Conservation (phyloP, 2,797 vertebrate species). For the Saxicola maurus region DNA sequence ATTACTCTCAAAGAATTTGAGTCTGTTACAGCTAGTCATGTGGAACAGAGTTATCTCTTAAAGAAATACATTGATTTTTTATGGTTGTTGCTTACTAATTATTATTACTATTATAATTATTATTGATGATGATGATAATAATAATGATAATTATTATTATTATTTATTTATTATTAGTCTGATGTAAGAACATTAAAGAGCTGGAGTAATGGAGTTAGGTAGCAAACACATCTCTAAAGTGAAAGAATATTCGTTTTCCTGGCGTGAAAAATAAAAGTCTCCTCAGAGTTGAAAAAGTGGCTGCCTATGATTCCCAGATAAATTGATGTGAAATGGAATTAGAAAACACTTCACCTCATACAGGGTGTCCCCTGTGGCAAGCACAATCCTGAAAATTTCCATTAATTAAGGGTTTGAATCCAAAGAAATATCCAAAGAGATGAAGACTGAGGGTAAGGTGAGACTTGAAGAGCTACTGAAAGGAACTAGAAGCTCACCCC, state of each 20-base stretch:
- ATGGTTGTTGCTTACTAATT: neutral
- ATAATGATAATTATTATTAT: no score
- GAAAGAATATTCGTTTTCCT: neutral
- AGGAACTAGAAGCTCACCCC: neutral
- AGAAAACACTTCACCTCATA: neutral
- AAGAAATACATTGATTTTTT: neutral
- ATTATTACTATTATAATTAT: neutral
- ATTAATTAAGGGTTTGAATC: neutral
- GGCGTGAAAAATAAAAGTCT: neutral
- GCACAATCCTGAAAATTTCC: neutral
- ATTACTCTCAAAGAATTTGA: conserved; percentile 62
- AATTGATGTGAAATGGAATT: neutral
- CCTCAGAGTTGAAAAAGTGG: neutral
- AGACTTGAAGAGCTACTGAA: conserved; percentile 27
- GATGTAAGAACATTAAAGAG: neutral
- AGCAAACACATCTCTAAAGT: neutral
- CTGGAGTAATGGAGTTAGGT: neutral
- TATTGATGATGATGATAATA: no score
- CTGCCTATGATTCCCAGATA: neutral
- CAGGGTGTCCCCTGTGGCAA: neutral
- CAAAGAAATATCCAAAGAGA: neutral
- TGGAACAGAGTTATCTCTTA: conserved; percentile 27
- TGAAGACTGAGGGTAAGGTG: neutral
- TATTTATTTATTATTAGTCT: neutral
- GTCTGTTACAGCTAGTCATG: conserved; percentile 57